Conservation (phyloP, 2,888 invertebrate species). For the Hypselothyrea guttata region DNA sequence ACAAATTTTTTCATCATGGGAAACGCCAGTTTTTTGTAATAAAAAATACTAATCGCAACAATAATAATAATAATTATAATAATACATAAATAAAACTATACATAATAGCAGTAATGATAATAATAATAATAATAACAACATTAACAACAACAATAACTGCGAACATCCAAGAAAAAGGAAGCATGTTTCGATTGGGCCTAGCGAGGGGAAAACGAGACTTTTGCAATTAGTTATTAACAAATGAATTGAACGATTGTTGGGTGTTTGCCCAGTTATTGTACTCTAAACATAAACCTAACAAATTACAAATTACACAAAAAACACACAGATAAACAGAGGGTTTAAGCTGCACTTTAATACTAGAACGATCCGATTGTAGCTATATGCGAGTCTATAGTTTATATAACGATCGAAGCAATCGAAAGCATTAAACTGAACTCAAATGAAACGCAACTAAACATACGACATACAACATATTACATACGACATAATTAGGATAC, state of each 20-base stretch:
- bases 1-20: conserved; percentile 16
- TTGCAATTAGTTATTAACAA: conserved; percentile 39
- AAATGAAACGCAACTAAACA: conserved; percentile 34
- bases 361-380: conserved; percentile 69
- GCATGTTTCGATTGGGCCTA: neutral
- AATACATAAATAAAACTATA: neutral
- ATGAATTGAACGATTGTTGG: conserved; percentile 22
- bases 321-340: conserved; percentile 27
- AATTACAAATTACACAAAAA: conserved; percentile 41
- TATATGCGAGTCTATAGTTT: conserved; percentile 62
- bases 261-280: conserved; percentile 68
- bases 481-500: conserved; percentile 39
- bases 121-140: conserved; percentile 32
- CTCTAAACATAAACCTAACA: conserved; percentile 59
- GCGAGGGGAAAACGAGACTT: conserved; percentile 43
- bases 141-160: neutral
- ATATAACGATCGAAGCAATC: conserved; percentile 70
- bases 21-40: conserved; percentile 55
- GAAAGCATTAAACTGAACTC: conserved; percentile 35
- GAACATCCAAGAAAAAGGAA: neutral
- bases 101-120: conserved; percentile 24
- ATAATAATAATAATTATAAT: conserved; percentile 29
- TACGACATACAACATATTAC: conserved; percentile 12
- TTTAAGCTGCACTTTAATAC: conserved; percentile 70
- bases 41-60: conserved; percentile 44